Evolutionary conservation across 2,797 vertebrate species (phyloP), one percentile per base, ranked within the genome.

Genomic region (Xenopus petersii): DNA sequence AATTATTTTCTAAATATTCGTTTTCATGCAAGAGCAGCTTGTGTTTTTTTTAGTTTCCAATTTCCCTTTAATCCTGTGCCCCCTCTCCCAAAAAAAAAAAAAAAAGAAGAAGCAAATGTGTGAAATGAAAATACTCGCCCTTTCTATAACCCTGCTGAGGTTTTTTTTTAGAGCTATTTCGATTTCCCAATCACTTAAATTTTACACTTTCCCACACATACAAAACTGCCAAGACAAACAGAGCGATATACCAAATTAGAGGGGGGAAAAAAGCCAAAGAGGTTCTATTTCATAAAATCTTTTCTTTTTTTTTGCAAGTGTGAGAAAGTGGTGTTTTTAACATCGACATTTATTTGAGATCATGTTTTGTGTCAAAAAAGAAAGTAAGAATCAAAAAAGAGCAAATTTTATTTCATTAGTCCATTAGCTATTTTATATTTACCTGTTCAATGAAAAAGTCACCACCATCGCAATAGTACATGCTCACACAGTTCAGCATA

Each of bases 201-300:
- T 79, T 79, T 74, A 79, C 71, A 74, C 77, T 79, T 79, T 79
- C 77, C 77, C 77, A 79, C 77, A 79, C 77, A 74, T 74, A 30
- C 26, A 69, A 74, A 70, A 65, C 42, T 70, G 71, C 77, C 77
- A 79, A 79, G 71, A 79, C 62, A 74, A 79, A 79, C 71, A 79
- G n/a, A 64, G 62, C 49, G 64, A 74, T 61, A 47, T 58, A 66
- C 64, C 71, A 70, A 70, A 74, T 70, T 56, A 68, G 59, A 67
- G 68, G 62, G 69, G 67, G 67, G 66, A 9, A 58, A 73, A 66
- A 48, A 36, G 66, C 55, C 70, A 70, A 64, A 54, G 48, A 24
- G 65, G 26, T 60, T 70, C 65, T 10, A 56, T 79, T 74, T 66
- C 60, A 70, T 74, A 61, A 74, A 79, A 79, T 70, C 65, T 58